A percentile compares a stretch with the other conserved stretches of the same genome.
Evolutionary conservation across 2,888 invertebrate species (phyloP).

Genomic region (Chrysolina oricalcia): DNA sequence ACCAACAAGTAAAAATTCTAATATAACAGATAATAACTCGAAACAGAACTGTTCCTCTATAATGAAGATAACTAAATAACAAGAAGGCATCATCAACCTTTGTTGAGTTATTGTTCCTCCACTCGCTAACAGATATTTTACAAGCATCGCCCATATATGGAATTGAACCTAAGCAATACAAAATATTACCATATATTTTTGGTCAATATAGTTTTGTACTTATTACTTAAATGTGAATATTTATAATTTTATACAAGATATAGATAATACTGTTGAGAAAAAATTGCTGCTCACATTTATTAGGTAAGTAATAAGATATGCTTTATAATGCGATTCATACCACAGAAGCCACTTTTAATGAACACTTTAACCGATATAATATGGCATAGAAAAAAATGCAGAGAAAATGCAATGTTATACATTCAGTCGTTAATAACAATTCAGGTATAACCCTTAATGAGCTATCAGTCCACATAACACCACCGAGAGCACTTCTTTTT

Average conservation of each 20-base stretch:
- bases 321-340: conserved; percentile 52
- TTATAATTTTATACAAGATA: conserved; percentile 55
- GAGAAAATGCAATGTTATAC: conserved; percentile 39
- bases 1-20: conserved; percentile 20
- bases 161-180: conserved; percentile 39
- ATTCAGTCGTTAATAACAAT: conserved; percentile 51
- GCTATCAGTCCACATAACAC: conserved; percentile 36
- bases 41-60: neutral
- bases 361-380: conserved; percentile 61
- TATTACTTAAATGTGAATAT: conserved; percentile 53
- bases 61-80: conserved; percentile 12
- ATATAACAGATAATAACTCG: conserved; percentile 5
- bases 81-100: conserved; percentile 15
- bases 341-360: conserved; percentile 60
- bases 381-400: conserved; percentile 40
- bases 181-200: conserved; percentile 45
- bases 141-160: conserved; percentile 34
- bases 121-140: conserved; percentile 21
- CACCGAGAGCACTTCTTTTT: neutral
- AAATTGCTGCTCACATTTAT: conserved; percentile 59
- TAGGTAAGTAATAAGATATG: conserved; percentile 60
- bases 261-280: conserved; percentile 61
- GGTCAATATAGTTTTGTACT: conserved; percentile 59
- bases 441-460: conserved; percentile 45
- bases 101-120: neutral